Percentiles rank a stretch among this genome's conserved stretches.
Evolutionary conservation across 2,888 invertebrate species (phyloP).

Genomic region (Tetragonula carbonaria): DNA sequence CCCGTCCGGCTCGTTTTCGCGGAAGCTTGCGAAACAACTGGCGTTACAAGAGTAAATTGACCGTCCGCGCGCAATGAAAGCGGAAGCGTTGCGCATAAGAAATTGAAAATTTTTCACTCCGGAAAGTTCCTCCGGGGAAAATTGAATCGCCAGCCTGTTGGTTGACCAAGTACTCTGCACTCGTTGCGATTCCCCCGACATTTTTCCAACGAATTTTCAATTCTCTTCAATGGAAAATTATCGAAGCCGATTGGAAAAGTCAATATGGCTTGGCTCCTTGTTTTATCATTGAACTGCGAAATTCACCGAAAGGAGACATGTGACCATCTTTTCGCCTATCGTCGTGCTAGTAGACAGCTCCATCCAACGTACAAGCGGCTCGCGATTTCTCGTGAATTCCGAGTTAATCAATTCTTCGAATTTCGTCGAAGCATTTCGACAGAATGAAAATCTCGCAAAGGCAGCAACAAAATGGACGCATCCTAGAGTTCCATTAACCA

Average conservation of each 20-base stretch:
- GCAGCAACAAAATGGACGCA: not conserved
- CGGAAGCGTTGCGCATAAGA: slow-evolving; percentile 3
- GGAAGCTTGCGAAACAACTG: not conserved
- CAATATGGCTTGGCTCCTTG: not conserved
- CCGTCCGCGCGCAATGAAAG: not conserved
- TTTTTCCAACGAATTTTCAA: not conserved
- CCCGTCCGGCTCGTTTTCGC: not conserved
- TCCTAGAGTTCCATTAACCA: not conserved
- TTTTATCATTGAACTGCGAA: not conserved
- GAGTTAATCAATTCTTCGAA: too few relatives aligned
- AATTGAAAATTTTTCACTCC: slow-evolving; percentile 10
- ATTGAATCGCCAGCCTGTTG: slow-evolving; percentile 8
- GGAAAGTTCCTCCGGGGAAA: not conserved
- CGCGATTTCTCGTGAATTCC: not conserved
- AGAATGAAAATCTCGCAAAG: too few relatives aligned
- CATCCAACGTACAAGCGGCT: too few relatives aligned
- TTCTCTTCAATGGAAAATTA: not conserved
- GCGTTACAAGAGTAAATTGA: not conserved
- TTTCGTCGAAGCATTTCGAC: not conserved
- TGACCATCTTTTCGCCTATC: too few relatives aligned
- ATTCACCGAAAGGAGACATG: too few relatives aligned
- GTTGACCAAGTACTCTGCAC: not conserved
- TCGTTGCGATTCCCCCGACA: not conserved
- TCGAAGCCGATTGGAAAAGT: slow-evolving; percentile 5
- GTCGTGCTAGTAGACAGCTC: too few relatives aligned